A percentile compares a stretch with the other conserved stretches of the same genome.
Conservation (phyloP, 1,140 invertebrate genomes). For the Cotesia glomerata region DNA sequence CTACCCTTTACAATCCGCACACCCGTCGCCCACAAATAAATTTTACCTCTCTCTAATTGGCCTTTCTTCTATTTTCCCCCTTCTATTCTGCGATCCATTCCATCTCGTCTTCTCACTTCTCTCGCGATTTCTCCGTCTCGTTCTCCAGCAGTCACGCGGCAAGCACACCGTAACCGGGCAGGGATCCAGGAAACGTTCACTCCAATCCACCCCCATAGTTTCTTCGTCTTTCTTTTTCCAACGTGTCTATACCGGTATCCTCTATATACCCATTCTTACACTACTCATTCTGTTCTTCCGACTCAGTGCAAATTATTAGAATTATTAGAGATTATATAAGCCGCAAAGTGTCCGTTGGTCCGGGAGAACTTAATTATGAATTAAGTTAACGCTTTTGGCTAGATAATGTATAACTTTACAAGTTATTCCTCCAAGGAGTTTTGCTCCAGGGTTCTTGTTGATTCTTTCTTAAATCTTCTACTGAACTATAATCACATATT, state of each 20-base stretch:
- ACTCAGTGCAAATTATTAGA: slow-evolving; percentile 56
- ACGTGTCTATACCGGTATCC: neutral
- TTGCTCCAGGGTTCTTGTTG: neutral
- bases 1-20: slow-evolving; percentile 58
- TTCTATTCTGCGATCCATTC: slow-evolving; percentile 49
- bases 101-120: slow-evolving; percentile 37
- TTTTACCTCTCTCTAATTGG: slow-evolving; percentile 64
- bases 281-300: slow-evolving; percentile 21
- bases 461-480: neutral
- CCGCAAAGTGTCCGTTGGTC: slow-evolving; percentile 57
- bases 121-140: slow-evolving; percentile 39
- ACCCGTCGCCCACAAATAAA: slow-evolving; percentile 63
- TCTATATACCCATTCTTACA: slow-evolving; percentile 10
- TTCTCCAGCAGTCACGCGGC: slow-evolving; percentile 34
- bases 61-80: slow-evolving; percentile 60
- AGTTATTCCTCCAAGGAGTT: slow-evolving; percentile 1
- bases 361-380: slow-evolving; percentile 50
- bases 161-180: slow-evolving; percentile 52
- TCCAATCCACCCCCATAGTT: slow-evolving; percentile 34
- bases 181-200: slow-evolving; percentile 54
- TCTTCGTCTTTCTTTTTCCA: neutral
- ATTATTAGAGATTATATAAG: slow-evolving; percentile 62
- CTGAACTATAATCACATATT: neutral
- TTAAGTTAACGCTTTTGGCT: slow-evolving; percentile 38
- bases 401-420: slow-evolving; percentile 13